Evolutionary conservation across 2,113 vertebrate genomes (phyloP).

Genomic region (Colossoma macropomum): DNA sequence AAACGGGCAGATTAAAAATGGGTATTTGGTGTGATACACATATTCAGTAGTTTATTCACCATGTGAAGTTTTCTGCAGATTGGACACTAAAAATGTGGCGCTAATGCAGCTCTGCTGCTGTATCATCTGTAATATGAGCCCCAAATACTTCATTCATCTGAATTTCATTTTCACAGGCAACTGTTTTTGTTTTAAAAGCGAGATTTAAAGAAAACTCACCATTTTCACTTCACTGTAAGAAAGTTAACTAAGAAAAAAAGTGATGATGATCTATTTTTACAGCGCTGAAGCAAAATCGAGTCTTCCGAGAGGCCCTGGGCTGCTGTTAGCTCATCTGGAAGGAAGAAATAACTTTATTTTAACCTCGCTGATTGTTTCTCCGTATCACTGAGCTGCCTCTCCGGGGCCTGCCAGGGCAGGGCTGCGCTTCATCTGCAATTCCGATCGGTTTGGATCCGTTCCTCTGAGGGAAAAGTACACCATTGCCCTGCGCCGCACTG

Average conservation of each 20-base stretch:
- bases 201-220: too few relatives aligned
- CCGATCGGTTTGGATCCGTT: neutral
- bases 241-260: neutral
- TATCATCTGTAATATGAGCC: too few relatives aligned
- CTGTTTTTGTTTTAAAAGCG: too few relatives aligned
- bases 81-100: too few relatives aligned
- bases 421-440: neutral
- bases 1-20: too few relatives aligned
- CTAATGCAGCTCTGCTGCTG: too few relatives aligned
- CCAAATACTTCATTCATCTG: too few relatives aligned
- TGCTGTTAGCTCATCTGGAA: neutral
- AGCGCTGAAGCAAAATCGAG: neutral
- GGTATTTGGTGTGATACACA: too few relatives aligned
- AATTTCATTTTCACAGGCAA: too few relatives aligned
- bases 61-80: too few relatives aligned
- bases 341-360: neutral
- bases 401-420: neutral
- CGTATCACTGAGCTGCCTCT: neutral
- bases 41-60: too few relatives aligned
- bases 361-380: neutral
- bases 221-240: neutral
- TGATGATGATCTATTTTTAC: neutral
- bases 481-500: neutral
- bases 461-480: neutral
- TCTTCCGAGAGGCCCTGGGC: neutral